Evolutionary conservation across 2,113 vertebrate species (phyloP).

Genomic region (Scolopax mira): DNA sequence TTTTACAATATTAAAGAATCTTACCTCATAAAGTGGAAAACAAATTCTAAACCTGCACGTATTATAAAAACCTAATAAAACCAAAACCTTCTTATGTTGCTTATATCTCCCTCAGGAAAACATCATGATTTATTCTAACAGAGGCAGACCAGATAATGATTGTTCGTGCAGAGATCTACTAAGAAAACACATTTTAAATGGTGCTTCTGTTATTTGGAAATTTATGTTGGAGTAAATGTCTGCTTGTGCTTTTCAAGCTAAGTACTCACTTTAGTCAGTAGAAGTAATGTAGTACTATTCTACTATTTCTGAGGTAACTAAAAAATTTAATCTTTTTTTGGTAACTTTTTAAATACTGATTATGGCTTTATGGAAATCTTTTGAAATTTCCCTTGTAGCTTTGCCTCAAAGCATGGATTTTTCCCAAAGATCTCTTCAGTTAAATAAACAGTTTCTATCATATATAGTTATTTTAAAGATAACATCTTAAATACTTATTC

Average conservation of each 20-base stretch:
- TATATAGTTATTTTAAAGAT: neutral
- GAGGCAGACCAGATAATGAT: neutral
- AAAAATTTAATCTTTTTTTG: neutral
- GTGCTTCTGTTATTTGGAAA: neutral
- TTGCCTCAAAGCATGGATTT: neutral
- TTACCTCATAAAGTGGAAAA: neutral
- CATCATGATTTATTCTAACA: neutral
- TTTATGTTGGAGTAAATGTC: neutral
- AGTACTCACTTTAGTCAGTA: neutral
- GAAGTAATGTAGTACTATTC: neutral
- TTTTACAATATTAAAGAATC: neutral
- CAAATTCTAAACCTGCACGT: neutral
- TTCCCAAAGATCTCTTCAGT: neutral
- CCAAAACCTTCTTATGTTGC: fast-evolving
- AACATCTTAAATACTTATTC: neutral
- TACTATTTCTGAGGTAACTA: neutral
- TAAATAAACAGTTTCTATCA: neutral
- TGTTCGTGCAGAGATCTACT: neutral
- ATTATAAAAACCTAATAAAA: neutral
- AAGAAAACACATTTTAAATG: neutral
- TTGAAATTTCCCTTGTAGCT: neutral
- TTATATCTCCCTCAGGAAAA: neutral
- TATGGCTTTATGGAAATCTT: neutral
- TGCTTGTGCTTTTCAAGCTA: neutral
- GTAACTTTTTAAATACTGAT: neutral